A percentile compares a stretch with the other conserved stretches of the same genome.
Conservation (phyloP, 2,888 invertebrate species). For the Cantharis flavilabris region DNA sequence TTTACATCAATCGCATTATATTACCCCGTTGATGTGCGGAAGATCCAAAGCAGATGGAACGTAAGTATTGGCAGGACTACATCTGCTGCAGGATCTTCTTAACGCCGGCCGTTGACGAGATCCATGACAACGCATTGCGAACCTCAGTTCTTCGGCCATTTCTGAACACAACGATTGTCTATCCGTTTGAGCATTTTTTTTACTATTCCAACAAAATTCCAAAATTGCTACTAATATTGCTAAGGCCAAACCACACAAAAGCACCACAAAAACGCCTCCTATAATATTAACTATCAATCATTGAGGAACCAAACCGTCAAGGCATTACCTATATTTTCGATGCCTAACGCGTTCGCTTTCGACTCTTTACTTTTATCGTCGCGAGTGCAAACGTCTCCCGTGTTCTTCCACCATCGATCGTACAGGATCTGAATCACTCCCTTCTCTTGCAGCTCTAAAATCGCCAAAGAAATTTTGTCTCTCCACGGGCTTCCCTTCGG, state of each 20-base stretch:
- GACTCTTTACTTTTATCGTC: slow-evolving; percentile 89
- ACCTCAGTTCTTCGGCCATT: slow-evolving; percentile 90
- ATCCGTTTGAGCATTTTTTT: slow-evolving; percentile 83
- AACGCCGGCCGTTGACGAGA: slow-evolving; percentile 81
- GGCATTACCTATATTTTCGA: slow-evolving; percentile 80
- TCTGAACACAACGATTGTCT: slow-evolving; percentile 90
- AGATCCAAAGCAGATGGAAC: slow-evolving; percentile 67
- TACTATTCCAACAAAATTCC: slow-evolving; percentile 94
- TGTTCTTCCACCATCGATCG: slow-evolving; percentile 99
- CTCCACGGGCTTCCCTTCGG: slow-evolving; percentile 95
- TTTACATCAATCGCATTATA: slow-evolving; percentile 22
- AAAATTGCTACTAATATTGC: slow-evolving; percentile 91
- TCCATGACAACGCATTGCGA: slow-evolving; percentile 86
- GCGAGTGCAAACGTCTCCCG: slow-evolving; percentile 86
- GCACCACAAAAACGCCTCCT: slow-evolving; percentile 96
- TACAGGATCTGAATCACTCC: slow-evolving; percentile 91
- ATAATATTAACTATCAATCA: slow-evolving; percentile 39
- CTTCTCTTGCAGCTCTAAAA: slow-evolving; percentile 92
- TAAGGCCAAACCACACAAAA: slow-evolving; percentile 87
- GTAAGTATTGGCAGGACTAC: slow-evolving; percentile 75
- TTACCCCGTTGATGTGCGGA: slow-evolving; percentile 61
- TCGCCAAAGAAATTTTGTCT: slow-evolving; percentile 94
- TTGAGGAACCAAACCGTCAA: neutral
- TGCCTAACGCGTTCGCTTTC: slow-evolving; percentile 90
- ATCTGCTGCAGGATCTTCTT: slow-evolving; percentile 75